Evolutionary conservation across 2,888 invertebrate species (phyloP).

Genomic region (Ochropacha duplaris): DNA sequence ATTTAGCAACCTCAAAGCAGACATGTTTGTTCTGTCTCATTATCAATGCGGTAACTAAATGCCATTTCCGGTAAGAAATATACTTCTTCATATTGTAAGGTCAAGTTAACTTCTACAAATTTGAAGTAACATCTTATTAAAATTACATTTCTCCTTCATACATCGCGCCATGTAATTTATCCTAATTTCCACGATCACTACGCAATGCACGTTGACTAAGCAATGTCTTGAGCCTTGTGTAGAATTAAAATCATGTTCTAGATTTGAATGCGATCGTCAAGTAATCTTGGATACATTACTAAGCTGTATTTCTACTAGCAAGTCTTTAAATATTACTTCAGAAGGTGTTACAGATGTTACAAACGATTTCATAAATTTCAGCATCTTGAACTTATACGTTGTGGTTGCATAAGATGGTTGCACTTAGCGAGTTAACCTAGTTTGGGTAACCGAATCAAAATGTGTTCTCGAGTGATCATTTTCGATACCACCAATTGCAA

Average conservation of each 20-base stretch:
- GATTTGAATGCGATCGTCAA: neutral
- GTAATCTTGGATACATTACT: too few relatives aligned
- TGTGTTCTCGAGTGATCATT: neutral
- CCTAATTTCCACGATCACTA: neutral
- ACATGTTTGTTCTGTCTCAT: conserved; percentile 28
- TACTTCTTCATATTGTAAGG: too few relatives aligned
- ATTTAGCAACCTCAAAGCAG: conserved; percentile 42
- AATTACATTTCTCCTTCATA: neutral
- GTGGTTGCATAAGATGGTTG: conserved; percentile 1
- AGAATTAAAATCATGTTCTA: neutral
- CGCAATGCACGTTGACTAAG: neutral
- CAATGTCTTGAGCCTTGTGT: neutral
- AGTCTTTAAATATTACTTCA: too few relatives aligned
- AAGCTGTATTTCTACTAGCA: too few relatives aligned
- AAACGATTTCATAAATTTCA: neutral
- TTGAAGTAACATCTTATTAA: too few relatives aligned
- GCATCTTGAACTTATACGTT: neutral
- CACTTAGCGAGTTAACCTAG: neutral
- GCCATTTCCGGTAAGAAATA: too few relatives aligned
- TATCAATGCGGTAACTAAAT: conserved; percentile 3
- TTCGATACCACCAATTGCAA: neutral
- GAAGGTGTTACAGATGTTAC: neutral
- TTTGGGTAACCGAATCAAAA: neutral
- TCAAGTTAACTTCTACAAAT: too few relatives aligned
- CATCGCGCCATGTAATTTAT: neutral